phyloP scores from a whole-genome alignment of 2,888 invertebrate species.

The Trachelus stipa region DNA sequence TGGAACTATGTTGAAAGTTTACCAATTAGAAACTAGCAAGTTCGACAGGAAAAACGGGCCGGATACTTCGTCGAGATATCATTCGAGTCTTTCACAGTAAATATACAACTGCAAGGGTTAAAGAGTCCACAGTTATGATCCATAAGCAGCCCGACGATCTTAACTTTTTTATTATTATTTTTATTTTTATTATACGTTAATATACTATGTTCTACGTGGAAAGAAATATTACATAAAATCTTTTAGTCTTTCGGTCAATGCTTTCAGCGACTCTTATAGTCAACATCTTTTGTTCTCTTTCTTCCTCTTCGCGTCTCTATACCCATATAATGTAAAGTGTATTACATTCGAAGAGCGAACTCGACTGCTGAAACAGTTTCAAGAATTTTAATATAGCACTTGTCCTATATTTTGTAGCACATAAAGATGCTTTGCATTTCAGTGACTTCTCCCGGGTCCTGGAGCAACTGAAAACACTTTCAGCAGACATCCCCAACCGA shows the following conservation, averaged over 20 bases:
- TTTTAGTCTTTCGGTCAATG: neutral
- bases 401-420: neutral
- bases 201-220: neutral
- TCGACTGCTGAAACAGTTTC: neutral
- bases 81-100: neutral
- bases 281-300: neutral
- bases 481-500: neutral
- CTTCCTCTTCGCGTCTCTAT: neutral
- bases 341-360: neutral
- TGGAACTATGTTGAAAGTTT: constrained; percentile 68
- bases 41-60: neutral
- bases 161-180: no score
- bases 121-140: neutral
- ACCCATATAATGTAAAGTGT: neutral
- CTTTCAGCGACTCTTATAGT: neutral
- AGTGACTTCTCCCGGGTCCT: neutral
- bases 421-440: neutral
- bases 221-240: neutral
- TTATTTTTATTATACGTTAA: neutral
- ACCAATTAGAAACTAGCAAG: constrained; percentile 45
- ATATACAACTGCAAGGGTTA: neutral
- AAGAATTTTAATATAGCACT: neutral
- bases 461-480: neutral
- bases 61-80: neutral
- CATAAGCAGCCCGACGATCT: neutral